Base-by-base conservation (phyloP, 1,140 invertebrate species). In the Aphaenogaster rudis region DNA sequence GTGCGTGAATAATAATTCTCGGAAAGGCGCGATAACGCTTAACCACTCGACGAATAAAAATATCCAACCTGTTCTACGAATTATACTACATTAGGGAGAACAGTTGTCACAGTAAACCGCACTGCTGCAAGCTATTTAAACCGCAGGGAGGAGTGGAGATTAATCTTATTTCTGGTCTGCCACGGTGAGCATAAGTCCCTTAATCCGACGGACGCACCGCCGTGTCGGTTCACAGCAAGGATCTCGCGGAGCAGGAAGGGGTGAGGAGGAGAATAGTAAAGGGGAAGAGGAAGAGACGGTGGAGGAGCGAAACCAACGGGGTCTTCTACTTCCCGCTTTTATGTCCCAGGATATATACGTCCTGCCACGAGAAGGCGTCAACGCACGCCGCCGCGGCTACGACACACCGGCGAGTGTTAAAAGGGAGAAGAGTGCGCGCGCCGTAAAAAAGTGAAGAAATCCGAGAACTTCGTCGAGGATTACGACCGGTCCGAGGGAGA, bases 101-200 rank as follows among this genome's bases (percentile, higher is more conserved):
- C 69, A 82, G 80, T 82, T 82, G 80, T 82, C 66, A 72, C 39
- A 72, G 80, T 74, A 74, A 74, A 84, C 80, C 42, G 33, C 54
- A 76, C 13, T 15, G 54, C n/a, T 61, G 80, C 42, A 8, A 21
- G 67, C 28, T 76, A 61, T 76, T 84, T 84, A 74, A 84, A 84
- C 80, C 69, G 54, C 54, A 21, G 45, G 36, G 4, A 17, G n/a
- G 42, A 57, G 48, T 15, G 48, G 36, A 69, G 28, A 84, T 84
- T 84, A 84, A 84, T 84, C 80, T 84, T 84, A 84, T 84, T 84
- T 84, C 80, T 76, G 80, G 80, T 72, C 79, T 74, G 67, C 67
- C 80, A 61, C 54, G 80, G 80, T 57, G 80, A 84, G 42, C 69
- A 82, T 61, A 84, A 84, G 80, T 84, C 80, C 69, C 42, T 76